These are phyloP conservation scores for Mactromeris polynyma DNA, from an alignment of 2,888 invertebrate species.

Conservation along the genomic window DNA sequence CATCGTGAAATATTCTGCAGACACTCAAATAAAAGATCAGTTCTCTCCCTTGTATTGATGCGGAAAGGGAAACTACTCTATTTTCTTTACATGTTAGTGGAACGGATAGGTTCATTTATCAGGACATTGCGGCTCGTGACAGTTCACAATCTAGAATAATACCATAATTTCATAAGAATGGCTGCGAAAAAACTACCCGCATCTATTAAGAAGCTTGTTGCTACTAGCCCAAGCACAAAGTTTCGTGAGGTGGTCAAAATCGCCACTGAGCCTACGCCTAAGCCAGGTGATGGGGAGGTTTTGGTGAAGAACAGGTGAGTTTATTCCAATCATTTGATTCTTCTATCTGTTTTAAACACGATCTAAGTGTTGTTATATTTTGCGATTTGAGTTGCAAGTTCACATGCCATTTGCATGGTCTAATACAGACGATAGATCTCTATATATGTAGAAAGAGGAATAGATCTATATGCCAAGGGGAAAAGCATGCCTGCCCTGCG, in stretches of 20 bases:
- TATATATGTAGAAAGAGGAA: too few species aligned
- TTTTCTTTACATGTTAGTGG: slow-evolving; percentile 6
- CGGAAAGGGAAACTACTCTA: background rate
- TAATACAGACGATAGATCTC: too few species aligned
- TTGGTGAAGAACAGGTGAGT: slow-evolving; percentile 84
- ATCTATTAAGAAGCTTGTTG: slow-evolving; percentile 82
- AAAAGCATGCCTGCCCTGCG: too few species aligned
- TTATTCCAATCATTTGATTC: background rate
- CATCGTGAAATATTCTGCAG: background rate
- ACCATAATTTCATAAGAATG: slow-evolving; percentile 60
- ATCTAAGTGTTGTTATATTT: too few species aligned
- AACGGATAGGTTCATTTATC: background rate
- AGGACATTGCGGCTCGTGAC: background rate
- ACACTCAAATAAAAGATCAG: background rate
- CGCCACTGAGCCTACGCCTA: slow-evolving; percentile 78
- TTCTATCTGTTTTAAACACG: too few species aligned
- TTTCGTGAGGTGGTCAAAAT: slow-evolving; percentile 83
- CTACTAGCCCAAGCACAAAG: slow-evolving; percentile 80
- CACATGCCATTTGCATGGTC: background rate
- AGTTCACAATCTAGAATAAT: slow-evolving; percentile 12
- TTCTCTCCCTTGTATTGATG: background rate
- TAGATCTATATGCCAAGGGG: too few species aligned
- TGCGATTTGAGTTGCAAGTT: too few species aligned
- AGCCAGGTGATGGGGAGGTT: slow-evolving; percentile 82
- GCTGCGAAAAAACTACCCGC: slow-evolving; percentile 76